Conservation (phyloP, 1,140 invertebrate species). For the Dinoponera quadriceps region DNA sequence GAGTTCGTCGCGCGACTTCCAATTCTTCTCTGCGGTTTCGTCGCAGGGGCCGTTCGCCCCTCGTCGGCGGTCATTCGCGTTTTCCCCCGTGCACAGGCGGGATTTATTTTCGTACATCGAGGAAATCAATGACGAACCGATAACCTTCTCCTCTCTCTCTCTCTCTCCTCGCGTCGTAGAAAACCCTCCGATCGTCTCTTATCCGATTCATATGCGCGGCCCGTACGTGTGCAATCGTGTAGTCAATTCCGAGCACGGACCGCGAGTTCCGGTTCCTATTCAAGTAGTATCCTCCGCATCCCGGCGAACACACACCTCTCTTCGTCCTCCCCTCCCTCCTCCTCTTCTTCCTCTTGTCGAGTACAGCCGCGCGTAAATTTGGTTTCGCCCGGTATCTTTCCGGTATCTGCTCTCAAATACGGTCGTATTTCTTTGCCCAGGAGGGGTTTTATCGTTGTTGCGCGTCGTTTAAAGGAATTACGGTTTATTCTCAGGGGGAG, state of each 20-base stretch:
- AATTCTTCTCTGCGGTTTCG: constrained; percentile 53
- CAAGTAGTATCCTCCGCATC: constrained; percentile 66
- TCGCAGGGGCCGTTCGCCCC: neutral
- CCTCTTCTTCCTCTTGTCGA: constrained; percentile 10
- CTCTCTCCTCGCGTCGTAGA: constrained; percentile 2
- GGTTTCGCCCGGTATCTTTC: no score
- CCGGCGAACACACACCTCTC: constrained; percentile 27
- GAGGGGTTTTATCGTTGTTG: neutral
- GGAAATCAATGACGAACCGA: constrained; percentile 72
- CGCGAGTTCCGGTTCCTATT: constrained; percentile 82
- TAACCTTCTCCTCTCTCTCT: constrained; percentile 38
- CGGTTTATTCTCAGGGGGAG: neutral
- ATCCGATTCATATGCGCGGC: constrained; percentile 78
- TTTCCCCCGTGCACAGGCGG: neutral
- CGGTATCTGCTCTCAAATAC: neutral
- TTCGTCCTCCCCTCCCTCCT: constrained; percentile 12
- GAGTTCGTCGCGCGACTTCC: constrained; percentile 47
- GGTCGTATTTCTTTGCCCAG: neutral
- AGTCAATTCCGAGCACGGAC: constrained; percentile 81
- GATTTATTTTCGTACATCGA: constrained; percentile 68
- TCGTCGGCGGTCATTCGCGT: neutral
- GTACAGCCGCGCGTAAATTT: constrained; percentile 9
- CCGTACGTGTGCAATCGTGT: constrained; percentile 74
- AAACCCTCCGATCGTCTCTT: constrained; percentile 46
- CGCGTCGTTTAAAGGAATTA: neutral